Percentiles rank a stretch among this genome's conserved stretches.
Evolutionary conservation across 2,888 invertebrate species (phyloP).

Genomic region (Pyrochroa serraticornis): DNA sequence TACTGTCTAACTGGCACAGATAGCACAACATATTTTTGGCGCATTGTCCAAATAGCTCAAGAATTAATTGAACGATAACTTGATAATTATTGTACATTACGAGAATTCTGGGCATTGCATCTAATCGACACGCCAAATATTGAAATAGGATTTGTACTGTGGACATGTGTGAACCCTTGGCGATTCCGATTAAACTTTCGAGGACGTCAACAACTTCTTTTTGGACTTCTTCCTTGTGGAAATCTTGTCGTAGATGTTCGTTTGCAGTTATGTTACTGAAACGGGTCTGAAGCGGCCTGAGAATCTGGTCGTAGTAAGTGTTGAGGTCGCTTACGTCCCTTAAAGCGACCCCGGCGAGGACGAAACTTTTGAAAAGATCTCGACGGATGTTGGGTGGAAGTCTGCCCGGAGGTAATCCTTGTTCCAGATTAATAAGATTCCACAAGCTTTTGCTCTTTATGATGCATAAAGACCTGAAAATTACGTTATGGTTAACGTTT

Average conservation of each 20-base stretch:
- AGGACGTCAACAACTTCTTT: slow-evolving; percentile 75
- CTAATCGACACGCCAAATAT: slow-evolving; percentile 69
- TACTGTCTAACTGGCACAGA: slow-evolving; percentile 64
- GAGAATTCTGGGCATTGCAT: slow-evolving; percentile 72
- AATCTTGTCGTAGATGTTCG: slow-evolving; percentile 62
- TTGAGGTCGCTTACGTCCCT: slow-evolving; percentile 46
- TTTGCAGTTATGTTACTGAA: slow-evolving; percentile 63
- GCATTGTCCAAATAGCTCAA: slow-evolving; percentile 75
- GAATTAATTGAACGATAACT: slow-evolving; percentile 75
- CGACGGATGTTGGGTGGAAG: slow-evolving; percentile 66
- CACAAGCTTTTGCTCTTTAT: slow-evolving; percentile 65
- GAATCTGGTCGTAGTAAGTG: slow-evolving; percentile 56
- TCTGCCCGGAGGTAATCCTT: slow-evolving; percentile 59
- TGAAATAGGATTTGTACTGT: slow-evolving; percentile 61
- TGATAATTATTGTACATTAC: slow-evolving; percentile 76
- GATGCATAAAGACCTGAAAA: slow-evolving; percentile 61
- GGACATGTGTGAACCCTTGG: slow-evolving; percentile 62
- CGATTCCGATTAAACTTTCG: slow-evolving; percentile 76
- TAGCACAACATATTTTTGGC: slow-evolving; percentile 75
- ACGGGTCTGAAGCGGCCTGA: slow-evolving; percentile 59
- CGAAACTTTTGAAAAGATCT: slow-evolving; percentile 75
- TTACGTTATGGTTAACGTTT: too few species aligned
- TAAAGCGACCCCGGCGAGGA: slow-evolving; percentile 66
- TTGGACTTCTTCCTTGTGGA: slow-evolving; percentile 68
- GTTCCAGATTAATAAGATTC: slow-evolving; percentile 61